Evolutionary conservation across 2,888 invertebrate genomes (phyloP).

Genomic region (Congeria kusceri): DNA sequence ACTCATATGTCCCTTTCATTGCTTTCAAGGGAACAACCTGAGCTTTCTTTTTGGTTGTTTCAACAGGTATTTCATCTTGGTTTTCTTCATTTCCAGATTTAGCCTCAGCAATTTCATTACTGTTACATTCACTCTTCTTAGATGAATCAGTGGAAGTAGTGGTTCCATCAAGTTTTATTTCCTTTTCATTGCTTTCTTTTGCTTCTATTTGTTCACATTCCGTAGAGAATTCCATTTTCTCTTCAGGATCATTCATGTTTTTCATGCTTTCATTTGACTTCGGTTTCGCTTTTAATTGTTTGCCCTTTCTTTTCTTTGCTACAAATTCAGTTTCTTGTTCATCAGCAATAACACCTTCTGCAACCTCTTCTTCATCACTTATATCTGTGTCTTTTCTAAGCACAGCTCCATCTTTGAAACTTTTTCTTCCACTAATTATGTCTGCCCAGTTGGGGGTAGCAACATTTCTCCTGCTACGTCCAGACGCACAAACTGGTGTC

Average conservation of each 20-base stretch:
- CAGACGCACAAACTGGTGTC: constrained; percentile 6
- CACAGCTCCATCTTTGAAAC: constrained; percentile 41
- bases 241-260: background rate
- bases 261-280: background rate
- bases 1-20: background rate
- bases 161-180: background rate
- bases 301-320: background rate
- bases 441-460: constrained; percentile 60
- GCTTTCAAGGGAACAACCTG: too few relatives aligned
- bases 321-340: background rate
- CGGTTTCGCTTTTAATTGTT: background rate
- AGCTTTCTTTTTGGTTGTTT: too few relatives aligned
- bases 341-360: background rate
- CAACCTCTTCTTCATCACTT: constrained; percentile 6
- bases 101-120: too few relatives aligned
- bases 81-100: too few relatives aligned
- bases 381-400: constrained; percentile 2
- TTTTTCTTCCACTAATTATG: constrained; percentile 47
- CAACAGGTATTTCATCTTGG: too few relatives aligned
- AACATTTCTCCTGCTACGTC: constrained; percentile 51
- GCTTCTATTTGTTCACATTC: background rate
- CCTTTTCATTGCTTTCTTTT: background rate
- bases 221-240: background rate
- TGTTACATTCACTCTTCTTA: too few relatives aligned
- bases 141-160: too few relatives aligned